These are phyloP conservation scores for Chrysolina americana DNA, from an alignment of 2,888 invertebrate species.

Conservation along the genomic window DNA sequence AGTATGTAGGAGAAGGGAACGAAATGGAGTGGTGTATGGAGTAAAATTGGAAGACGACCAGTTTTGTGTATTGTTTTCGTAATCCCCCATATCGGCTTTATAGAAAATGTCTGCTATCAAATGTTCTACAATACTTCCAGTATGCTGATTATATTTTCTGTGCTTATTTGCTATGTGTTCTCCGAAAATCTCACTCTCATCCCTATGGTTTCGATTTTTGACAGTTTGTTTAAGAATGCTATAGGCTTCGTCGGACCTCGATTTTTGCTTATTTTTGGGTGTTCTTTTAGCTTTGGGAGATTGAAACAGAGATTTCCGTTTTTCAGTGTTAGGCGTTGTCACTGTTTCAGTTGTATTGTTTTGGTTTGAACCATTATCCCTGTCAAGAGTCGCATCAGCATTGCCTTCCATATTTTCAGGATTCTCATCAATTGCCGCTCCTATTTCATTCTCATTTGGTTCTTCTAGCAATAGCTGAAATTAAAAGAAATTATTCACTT, in stretches of 20 bases:
- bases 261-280: too few species aligned
- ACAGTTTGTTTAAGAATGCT: too few species aligned
- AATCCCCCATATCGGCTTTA: not conserved
- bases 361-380: not conserved
- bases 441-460: not conserved
- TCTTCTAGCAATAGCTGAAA: not conserved
- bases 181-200: not conserved
- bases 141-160: not conserved
- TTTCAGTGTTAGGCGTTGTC: not conserved
- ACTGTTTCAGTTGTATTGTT: not conserved
- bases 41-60: not conserved
- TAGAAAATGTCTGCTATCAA: not conserved
- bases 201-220: too few species aligned
- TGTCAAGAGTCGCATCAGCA: not conserved
- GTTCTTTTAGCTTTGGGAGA: too few species aligned
- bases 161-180: not conserved
- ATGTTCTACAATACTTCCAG: not conserved
- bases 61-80: not conserved
- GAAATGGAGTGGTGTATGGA: not conserved
- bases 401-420: not conserved
- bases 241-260: too few species aligned
- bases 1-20: not conserved
- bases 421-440: constrained; percentile 9
- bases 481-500: not conserved
- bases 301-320: too few species aligned